These are phyloP conservation scores for Callipepla californica DNA, from an alignment of 2,113 vertebrate species.

Conservation along the genomic window DNA sequence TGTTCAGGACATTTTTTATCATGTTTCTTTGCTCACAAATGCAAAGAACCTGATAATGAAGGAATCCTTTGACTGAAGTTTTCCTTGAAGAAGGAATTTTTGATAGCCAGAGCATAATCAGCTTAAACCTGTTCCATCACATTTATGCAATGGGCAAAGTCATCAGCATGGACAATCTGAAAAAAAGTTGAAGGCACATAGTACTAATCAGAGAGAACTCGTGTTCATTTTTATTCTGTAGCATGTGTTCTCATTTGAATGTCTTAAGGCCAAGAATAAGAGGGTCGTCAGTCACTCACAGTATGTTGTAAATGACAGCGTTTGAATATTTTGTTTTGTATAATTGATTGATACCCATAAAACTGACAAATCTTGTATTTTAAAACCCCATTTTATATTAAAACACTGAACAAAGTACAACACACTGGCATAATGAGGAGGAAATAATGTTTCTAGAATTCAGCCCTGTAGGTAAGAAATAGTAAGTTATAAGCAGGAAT, in stretches of 20 bases:
- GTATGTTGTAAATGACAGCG: conserved; percentile 20
- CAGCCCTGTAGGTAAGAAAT: neutral
- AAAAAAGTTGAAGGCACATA: neutral
- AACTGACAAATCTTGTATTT: conserved; percentile 1
- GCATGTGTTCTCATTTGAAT: conserved; percentile 1
- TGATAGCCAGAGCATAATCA: neutral
- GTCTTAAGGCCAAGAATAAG: conserved; percentile 2
- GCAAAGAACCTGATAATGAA: neutral
- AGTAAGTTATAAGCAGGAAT: conserved; percentile 7
- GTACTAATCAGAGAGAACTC: neutral
- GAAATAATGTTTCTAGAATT: conserved; percentile 18
- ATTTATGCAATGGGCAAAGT: neutral
- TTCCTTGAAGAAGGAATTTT: neutral
- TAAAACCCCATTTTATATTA: conserved; percentile 21
- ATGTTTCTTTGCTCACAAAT: conserved; percentile 5
- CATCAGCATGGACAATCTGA: neutral
- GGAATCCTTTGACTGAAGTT: neutral
- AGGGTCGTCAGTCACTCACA: neutral
- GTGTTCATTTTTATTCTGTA: conserved; percentile 6
- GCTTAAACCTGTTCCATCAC: neutral
- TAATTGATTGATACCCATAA: conserved; percentile 18
- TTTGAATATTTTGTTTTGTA: neutral
- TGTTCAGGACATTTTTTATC: neutral
- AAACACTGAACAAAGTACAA: neutral
- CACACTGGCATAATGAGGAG: neutral